Conservation (phyloP, 2,888 invertebrate species). For the Aspidiotus destructor region DNA sequence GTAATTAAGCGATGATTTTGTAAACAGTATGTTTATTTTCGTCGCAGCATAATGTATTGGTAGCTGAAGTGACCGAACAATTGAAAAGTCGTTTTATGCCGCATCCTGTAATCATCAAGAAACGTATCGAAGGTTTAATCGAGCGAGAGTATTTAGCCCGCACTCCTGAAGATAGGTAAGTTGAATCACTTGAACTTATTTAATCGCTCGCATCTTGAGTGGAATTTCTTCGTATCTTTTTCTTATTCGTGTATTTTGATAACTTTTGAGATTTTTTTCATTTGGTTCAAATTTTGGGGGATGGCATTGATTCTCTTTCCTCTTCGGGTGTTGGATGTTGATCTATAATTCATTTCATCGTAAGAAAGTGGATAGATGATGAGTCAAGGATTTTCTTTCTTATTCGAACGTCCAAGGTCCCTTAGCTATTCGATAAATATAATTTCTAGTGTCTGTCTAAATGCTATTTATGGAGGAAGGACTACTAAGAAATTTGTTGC, state of each 20-base stretch:
- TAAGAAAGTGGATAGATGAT: no score
- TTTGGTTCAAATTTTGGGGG: background rate
- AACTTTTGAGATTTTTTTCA: background rate
- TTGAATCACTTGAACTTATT: background rate
- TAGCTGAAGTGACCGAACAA: conserved; percentile 96
- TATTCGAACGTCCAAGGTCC: no score
- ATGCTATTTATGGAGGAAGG: no score
- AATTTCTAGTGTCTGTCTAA: no score
- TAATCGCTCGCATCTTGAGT: background rate
- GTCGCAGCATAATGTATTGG: conserved; percentile 77
- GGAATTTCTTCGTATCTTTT: background rate
- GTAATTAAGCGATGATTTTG: no score
- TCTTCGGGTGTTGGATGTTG: no score
- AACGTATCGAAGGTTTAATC: conserved; percentile 97
- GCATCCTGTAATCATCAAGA: conserved; percentile 96
- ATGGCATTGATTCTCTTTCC: no score
- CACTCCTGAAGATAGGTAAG: conserved; percentile 81
- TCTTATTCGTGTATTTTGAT: background rate
- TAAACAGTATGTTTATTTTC: conserved; percentile 32
- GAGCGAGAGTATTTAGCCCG: conserved; percentile 97
- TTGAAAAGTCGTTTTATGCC: conserved; percentile 94
- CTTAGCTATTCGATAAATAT: no score
- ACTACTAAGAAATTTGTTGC: no score
- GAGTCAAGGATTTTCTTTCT: no score
- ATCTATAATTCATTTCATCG: no score